Evolutionary conservation across 1,140 invertebrate species (phyloP), one percentile per base, ranked within the genome.

Genomic region (Sesamia nonagrioides): DNA sequence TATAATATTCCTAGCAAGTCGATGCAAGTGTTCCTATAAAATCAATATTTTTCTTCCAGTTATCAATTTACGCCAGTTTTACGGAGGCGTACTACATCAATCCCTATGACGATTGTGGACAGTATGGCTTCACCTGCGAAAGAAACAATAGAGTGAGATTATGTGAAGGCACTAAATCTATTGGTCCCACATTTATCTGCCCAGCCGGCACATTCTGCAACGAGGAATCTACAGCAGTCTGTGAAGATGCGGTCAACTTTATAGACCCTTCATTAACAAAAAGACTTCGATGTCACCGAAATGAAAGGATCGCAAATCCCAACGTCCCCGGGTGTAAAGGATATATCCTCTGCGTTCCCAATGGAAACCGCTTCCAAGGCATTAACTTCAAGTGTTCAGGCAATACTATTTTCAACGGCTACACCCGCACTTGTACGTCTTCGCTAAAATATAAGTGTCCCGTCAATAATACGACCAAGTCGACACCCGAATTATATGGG

Each of bases 301-400:
- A 89, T 72, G 92, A 94, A 84, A 86, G 93, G 68, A 85, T 94
- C 0, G 91, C 91, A 0, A 92, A 95, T 71, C 88, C 92, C 0
- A 92, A 66, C 48, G 91, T 95, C 1, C 86, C 91, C 1, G 88
- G 84, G 4, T 95, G 93, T 78, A 95, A 94, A 84, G 93, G 92
- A 13, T 95, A 95, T 74, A 93, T 95, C 13, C 74, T 95, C 5
- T 95, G 93, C 74, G 92, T 95, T 72, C 88, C 92, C 0, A 94
- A 92, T 77, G 92, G 91, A 77, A 91, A 91, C 58, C 86, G 89
- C 11, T 92, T 93, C 78, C 92, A 94, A 88, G 92, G 89, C 15
- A 91, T 95, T 11, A 94, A 94, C 61, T 95, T 95, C 73, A 91
- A 93, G 72, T 95, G 93, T 54, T 84, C 88, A 0, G 93, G 93